phyloP scores from a whole-genome alignment of 2,113 vertebrate genomes.

The Vireo altiloquus region DNA sequence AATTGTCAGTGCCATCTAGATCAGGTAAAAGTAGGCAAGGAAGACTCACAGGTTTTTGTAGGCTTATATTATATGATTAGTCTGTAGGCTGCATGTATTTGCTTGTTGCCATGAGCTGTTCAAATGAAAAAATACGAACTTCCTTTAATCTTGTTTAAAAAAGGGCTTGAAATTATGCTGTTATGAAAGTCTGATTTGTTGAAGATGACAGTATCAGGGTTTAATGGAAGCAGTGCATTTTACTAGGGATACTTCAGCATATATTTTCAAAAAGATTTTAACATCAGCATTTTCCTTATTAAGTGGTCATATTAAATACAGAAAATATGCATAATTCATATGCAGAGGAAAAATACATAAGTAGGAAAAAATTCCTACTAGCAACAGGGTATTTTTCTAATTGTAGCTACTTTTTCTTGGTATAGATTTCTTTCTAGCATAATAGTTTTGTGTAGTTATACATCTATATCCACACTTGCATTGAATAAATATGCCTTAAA shows the following conservation, averaged over 20 bases:
- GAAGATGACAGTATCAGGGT: background rate
- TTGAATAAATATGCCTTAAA: background rate
- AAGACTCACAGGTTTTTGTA: background rate
- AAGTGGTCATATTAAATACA: background rate
- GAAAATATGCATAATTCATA: background rate
- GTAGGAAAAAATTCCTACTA: background rate
- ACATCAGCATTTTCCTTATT: background rate
- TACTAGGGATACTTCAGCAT: background rate
- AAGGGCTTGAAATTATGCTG: background rate
- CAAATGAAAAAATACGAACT: background rate
- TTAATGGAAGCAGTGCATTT: background rate
- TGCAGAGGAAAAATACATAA: background rate
- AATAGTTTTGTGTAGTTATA: background rate
- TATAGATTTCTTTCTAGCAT: background rate
- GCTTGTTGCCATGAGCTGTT: background rate
- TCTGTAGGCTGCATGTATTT: background rate
- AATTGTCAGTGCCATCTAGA: background rate
- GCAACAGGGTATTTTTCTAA: background rate
- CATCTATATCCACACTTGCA: background rate
- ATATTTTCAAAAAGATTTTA: background rate
- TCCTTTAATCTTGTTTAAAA: background rate
- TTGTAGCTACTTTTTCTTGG: background rate
- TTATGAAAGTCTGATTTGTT: background rate
- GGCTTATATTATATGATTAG: background rate
- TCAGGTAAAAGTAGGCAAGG: background rate